These are phyloP conservation scores for Drosophila anomalata DNA, from an alignment of 2,888 invertebrate species.

Conservation along the genomic window DNA sequence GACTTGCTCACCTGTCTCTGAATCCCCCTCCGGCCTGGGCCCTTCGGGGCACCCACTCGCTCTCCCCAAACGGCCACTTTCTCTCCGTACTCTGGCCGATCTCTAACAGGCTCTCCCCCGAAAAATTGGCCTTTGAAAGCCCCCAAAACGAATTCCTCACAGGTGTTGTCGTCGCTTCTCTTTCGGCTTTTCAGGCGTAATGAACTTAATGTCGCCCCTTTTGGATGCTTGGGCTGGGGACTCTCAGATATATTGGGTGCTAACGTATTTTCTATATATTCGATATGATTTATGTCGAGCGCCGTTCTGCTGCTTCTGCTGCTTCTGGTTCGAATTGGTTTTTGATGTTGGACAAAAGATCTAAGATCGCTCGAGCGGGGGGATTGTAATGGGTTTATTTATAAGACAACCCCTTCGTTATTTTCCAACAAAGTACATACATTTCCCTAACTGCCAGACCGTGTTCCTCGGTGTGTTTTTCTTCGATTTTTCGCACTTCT, in stretches of 20 bases:
- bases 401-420: constrained; percentile 10
- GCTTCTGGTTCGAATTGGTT: constrained; percentile 44
- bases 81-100: background rate
- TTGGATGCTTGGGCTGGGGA: constrained; percentile 42
- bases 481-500: constrained; percentile 39
- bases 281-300: constrained; percentile 39
- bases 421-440: background rate
- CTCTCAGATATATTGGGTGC: constrained; percentile 36
- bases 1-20: constrained; percentile 70
- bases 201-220: constrained; percentile 75
- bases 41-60: background rate
- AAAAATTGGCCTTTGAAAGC: constrained; percentile 30
- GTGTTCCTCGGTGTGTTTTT: background rate
- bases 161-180: constrained; percentile 74
- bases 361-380: constrained; percentile 18
- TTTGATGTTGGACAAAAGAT: constrained; percentile 36
- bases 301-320: background rate
- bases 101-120: background rate
- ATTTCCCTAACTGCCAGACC: background rate
- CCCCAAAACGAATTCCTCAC: constrained; percentile 74
- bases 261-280: constrained; percentile 44
- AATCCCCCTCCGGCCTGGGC: background rate
- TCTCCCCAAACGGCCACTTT: constrained; percentile 1
- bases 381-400: constrained; percentile 31
- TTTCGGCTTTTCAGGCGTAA: constrained; percentile 57